phyloP scores from a whole-genome alignment of 2,888 invertebrate species.

The Rhingia campestris region DNA sequence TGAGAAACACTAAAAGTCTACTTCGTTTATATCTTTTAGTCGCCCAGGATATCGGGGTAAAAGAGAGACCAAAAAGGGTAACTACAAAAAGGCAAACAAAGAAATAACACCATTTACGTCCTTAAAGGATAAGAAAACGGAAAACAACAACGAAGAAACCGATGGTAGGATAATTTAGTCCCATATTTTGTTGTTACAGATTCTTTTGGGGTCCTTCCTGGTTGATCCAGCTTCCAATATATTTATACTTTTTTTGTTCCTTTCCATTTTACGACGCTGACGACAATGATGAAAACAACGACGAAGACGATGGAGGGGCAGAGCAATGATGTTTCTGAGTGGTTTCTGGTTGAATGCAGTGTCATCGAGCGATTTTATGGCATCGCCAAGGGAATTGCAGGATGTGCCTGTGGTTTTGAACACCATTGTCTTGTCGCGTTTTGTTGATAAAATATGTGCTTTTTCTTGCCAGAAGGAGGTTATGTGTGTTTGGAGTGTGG shows the following conservation, averaged over 20 bases:
- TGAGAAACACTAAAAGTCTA: constrained; percentile 68
- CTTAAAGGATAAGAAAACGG: constrained; percentile 68
- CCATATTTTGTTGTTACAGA: constrained; percentile 68
- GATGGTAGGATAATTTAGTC: constrained; percentile 68
- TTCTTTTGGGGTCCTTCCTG: constrained; percentile 39
- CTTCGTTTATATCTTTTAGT: constrained; percentile 62
- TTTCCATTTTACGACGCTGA: constrained; percentile 48
- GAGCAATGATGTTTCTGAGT: constrained; percentile 66
- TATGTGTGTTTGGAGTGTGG: neutral
- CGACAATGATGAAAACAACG: constrained; percentile 62
- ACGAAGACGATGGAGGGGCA: constrained; percentile 30
- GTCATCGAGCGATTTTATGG: constrained; percentile 71
- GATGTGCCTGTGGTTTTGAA: constrained; percentile 55
- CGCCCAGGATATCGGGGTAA: neutral
- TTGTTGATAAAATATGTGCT: constrained; percentile 55
- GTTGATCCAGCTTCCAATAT: constrained; percentile 64
- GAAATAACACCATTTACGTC: constrained; percentile 51
- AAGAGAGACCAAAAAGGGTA: constrained; percentile 4
- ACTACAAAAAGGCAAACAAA: constrained; percentile 39
- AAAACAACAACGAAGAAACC: constrained; percentile 52
- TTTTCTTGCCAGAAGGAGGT: constrained; percentile 4
- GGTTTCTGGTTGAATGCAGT: constrained; percentile 73
- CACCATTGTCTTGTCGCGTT: constrained; percentile 51
- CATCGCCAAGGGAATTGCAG: constrained; percentile 66
- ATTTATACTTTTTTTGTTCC: neutral